These are phyloP conservation scores for Hyperoplus immaculatus DNA, from an alignment of 2,797 vertebrate genomes.

Conservation along the genomic window DNA sequence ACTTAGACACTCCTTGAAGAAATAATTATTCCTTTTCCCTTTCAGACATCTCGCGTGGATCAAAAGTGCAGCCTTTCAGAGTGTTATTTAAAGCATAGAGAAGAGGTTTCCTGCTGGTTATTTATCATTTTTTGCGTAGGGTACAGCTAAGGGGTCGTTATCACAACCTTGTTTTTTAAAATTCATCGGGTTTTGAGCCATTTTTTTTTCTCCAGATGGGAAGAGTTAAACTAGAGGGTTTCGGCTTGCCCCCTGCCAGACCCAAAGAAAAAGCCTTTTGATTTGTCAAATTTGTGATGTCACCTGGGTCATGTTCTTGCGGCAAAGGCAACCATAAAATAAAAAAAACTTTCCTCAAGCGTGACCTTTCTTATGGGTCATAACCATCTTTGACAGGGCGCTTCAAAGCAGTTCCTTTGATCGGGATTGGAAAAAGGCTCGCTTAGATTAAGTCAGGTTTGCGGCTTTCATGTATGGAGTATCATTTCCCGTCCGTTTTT, in stretches of 20 bases:
- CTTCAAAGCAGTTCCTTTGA: slow-evolving; percentile 76
- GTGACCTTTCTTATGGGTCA: slow-evolving; percentile 63
- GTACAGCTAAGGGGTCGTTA: slow-evolving; percentile 58
- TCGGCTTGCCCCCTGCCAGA: neutral
- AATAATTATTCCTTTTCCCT: slow-evolving; percentile 75
- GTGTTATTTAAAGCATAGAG: slow-evolving; percentile 70
- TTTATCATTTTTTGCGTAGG: slow-evolving; percentile 55
- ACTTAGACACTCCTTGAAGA: slow-evolving; percentile 74
- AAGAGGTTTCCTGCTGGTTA: slow-evolving; percentile 49
- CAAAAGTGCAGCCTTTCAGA: slow-evolving; percentile 70
- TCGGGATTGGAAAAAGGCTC: slow-evolving; percentile 43
- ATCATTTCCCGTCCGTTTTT: slow-evolving; percentile 61
- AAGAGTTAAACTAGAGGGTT: slow-evolving; percentile 56
- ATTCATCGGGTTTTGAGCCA: slow-evolving; percentile 68
- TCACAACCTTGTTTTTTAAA: slow-evolving; percentile 71
- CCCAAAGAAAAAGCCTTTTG: neutral
- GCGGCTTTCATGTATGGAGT: slow-evolving; percentile 61
- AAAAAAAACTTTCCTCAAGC: slow-evolving; percentile 36
- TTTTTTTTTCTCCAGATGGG: slow-evolving; percentile 65
- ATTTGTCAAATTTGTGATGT: slow-evolving; percentile 50
- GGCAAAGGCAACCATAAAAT: slow-evolving; percentile 1
- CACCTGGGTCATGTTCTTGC: slow-evolving; percentile 62
- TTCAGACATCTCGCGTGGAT: slow-evolving; percentile 43
- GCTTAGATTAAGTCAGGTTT: slow-evolving; percentile 54
- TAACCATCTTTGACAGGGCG: slow-evolving; percentile 42